Evolutionary conservation across 2,888 invertebrate species (phyloP).

Genomic region (Bombylius major): DNA sequence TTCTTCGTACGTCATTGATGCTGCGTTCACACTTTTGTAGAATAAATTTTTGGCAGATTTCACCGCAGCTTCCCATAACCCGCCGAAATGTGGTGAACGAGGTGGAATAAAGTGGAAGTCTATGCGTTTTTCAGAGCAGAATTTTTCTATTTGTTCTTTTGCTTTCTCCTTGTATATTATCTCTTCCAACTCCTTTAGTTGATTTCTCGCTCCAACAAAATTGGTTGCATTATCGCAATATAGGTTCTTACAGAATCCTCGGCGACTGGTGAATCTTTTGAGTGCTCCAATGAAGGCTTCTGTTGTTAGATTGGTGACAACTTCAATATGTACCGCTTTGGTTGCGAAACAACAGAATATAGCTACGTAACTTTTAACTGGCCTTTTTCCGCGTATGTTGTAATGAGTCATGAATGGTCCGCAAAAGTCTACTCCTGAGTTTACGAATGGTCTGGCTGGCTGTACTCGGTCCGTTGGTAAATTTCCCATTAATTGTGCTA

Average conservation of each 20-base stretch:
- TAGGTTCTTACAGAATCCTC: slow-evolving; percentile 1
- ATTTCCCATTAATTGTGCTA: slow-evolving; percentile 6
- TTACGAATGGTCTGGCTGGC: slow-evolving; percentile 3
- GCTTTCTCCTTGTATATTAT: too few relatives aligned
- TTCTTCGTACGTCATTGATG: slow-evolving; percentile 7
- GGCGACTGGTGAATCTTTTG: slow-evolving; percentile 6
- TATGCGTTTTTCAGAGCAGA: too few relatives aligned
- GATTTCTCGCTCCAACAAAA: too few relatives aligned
- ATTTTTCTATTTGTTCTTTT: too few relatives aligned
- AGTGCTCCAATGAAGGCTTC: slow-evolving; percentile 12
- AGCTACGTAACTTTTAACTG: slow-evolving; percentile 9
- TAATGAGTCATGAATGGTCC: slow-evolving; percentile 3
- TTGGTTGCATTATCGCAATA: slow-evolving; percentile 9
- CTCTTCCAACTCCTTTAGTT: too few relatives aligned
- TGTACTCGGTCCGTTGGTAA: slow-evolving; percentile 5
- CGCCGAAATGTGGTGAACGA: slow-evolving; percentile 10
- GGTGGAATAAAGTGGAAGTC: background rate
- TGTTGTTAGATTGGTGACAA: slow-evolving; percentile 8
- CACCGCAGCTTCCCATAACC: slow-evolving; percentile 12
- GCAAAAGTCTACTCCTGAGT: slow-evolving; percentile 2
- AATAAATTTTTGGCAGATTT: slow-evolving; percentile 4
- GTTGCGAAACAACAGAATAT: slow-evolving; percentile 11
- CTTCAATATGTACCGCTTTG: slow-evolving; percentile 11
- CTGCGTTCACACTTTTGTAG: background rate
- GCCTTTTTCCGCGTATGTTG: slow-evolving; percentile 2